Conservation (phyloP, 2,113 vertebrate species). For the Stictonetta naevosa region DNA sequence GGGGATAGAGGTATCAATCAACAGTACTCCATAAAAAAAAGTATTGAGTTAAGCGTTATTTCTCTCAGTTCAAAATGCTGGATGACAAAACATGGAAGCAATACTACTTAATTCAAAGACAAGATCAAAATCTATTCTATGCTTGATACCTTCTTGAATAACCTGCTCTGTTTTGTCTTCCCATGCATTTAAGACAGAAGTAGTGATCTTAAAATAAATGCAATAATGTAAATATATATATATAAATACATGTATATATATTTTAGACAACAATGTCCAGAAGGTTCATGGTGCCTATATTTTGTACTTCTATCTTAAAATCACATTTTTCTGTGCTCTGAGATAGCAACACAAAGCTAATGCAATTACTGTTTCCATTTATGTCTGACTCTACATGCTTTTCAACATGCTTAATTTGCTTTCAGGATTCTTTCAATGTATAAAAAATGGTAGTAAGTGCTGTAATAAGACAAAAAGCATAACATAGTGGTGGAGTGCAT, state of each 20-base stretch:
- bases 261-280: not conserved
- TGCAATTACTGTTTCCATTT: not conserved
- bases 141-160: not conserved
- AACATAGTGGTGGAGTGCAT: not conserved
- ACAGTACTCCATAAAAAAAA: not conserved
- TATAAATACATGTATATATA: no score
- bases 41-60: not conserved
- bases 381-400: fast-evolving
- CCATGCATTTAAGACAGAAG: not conserved
- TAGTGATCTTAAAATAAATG: not conserved
- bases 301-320: not conserved
- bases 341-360: not conserved
- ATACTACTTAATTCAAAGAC: not conserved
- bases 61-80: not conserved
- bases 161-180: not conserved
- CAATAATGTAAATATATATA: not conserved
- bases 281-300: not conserved
- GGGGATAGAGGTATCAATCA: not conserved
- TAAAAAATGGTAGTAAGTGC: not conserved
- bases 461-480: not conserved
- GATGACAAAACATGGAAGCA: not conserved
- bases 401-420: not conserved
- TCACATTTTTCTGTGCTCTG: not conserved
- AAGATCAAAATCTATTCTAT: not conserved
- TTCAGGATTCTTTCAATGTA: not conserved